Percentiles rank a stretch among this genome's conserved stretches.
phyloP scores from a whole-genome alignment of 2,888 invertebrate genomes.

The Brenthis ino region DNA sequence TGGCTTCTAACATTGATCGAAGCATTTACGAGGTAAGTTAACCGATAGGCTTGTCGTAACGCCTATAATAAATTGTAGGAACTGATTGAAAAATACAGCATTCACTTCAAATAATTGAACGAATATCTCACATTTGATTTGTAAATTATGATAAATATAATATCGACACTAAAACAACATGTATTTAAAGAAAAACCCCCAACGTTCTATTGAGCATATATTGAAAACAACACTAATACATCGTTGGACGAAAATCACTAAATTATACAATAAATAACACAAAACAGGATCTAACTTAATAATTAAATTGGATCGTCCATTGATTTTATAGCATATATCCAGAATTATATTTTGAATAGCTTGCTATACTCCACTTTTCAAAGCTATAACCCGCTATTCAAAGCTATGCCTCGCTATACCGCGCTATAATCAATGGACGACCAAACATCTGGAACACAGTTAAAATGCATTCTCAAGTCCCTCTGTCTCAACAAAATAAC shows the following conservation, averaged over 20 bases:
- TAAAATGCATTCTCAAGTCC: constrained; percentile 17
- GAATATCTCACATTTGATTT: not conserved
- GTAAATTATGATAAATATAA: not conserved
- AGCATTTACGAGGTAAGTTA: constrained; percentile 23
- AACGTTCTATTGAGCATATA: constrained; percentile 9
- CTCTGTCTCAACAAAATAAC: constrained; percentile 10
- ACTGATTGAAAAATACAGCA: constrained; percentile 6
- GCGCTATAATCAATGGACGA: not conserved
- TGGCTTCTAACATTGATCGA: not conserved
- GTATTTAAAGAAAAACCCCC: constrained; percentile 13
- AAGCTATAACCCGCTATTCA: no score
- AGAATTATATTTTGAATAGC: no score
- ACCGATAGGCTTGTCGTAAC: not conserved
- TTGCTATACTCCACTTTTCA: no score
- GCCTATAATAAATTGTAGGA: not conserved
- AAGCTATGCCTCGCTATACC: no score
- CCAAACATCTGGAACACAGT: not conserved
- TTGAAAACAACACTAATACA: constrained; percentile 11
- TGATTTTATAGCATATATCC: not conserved
- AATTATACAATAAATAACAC: constrained; percentile 21
- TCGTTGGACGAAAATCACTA: constrained; percentile 11
- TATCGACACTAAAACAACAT: constrained; percentile 4
- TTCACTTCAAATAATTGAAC: not conserved
- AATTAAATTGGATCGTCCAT: not conserved
- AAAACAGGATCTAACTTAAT: constrained; percentile 17